Base-by-base conservation (phyloP, 2,797 vertebrate species). In the Eupleurogrammus muticus region DNA sequence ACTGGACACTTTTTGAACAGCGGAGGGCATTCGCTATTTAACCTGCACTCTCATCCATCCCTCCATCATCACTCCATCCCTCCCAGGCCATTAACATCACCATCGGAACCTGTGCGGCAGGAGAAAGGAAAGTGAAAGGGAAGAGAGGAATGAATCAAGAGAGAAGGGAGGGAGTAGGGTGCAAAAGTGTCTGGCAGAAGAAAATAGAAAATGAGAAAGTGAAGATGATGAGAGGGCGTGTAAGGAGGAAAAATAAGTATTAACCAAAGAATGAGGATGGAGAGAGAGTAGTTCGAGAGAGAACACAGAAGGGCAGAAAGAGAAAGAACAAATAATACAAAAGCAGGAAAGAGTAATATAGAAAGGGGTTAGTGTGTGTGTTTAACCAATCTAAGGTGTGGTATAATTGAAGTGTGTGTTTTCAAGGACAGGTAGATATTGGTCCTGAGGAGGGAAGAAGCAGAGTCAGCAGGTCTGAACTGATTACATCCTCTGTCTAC, bases 351-450 rank as follows among this genome's bases (percentile, higher is more conserved):
- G 51, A 66, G 53, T 17, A 67, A 53, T 60, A 65, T 16, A 59
- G 60, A 35, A 60, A 28, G 55, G 44, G 21, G 32, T 53, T n/a
- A 54, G 12, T 11, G 38, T 19, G 79, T 85, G 72, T 78, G 72
- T 87, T 64, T 81, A 68, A 83, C 59, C 73, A 82, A 77, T 89
- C 73, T 74, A 36, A 85, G 34, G 66, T 78, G 68, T 51, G 42
- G 80, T 75, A 73, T 87, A 87, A 91, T 87, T 89, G 87, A 90
- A 90, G 87, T 85, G 85, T 89, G 87, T 85, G 83, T 85, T 86
- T 86, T 90, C 89, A 92, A 90, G 91, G 90, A 90, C 90, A 89
- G 85, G 85, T 84, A 86, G 86, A 82, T 85, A 88, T 90, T 89
- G 82, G 85, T 82, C 51, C 80, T 75, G 75, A 81, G 82, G 78